Evolutionary conservation across 2,888 invertebrate genomes (phyloP).

Genomic region (Ditula angustiorana): DNA sequence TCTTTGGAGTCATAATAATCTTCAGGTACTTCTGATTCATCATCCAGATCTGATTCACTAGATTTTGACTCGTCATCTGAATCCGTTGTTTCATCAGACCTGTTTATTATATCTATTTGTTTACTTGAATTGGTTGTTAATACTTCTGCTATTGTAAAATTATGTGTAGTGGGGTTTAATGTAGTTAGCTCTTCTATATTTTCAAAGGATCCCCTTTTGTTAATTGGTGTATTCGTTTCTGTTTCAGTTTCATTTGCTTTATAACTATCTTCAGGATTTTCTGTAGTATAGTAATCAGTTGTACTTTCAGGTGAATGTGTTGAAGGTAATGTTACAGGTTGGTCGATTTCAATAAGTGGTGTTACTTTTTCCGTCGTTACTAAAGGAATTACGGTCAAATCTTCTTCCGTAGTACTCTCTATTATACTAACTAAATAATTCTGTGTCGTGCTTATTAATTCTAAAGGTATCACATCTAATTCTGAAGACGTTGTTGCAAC

Average conservation of each 20-base stretch:
- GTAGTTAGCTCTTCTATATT: constrained; percentile 5
- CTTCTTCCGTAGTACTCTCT: constrained; percentile 70
- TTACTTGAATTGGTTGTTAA: constrained; percentile 46
- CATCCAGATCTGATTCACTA: constrained; percentile 71
- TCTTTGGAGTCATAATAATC: constrained; percentile 80
- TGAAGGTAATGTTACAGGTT: constrained; percentile 67
- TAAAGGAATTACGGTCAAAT: constrained; percentile 75
- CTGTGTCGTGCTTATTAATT: constrained; percentile 75
- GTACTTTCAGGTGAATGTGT: constrained; percentile 52
- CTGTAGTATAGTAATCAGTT: constrained; percentile 42
- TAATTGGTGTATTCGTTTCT: neutral
- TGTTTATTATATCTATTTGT: constrained; percentile 42
- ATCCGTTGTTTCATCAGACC: constrained; percentile 51
- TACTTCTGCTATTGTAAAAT: constrained; percentile 41
- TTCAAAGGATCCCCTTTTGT: neutral
- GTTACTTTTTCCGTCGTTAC: constrained; percentile 60
- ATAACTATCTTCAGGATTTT: constrained; percentile 46
- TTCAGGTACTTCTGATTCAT: constrained; percentile 68
- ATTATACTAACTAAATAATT: constrained; percentile 59
- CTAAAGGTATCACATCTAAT: constrained; percentile 74
- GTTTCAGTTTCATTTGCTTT: constrained; percentile 32
- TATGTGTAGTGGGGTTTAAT: neutral
- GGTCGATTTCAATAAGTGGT: constrained; percentile 58
- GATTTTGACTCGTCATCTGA: constrained; percentile 64
- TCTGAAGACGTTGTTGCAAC: constrained; percentile 57